Percentiles rank a stretch among this genome's conserved stretches.
Evolutionary conservation across 2,888 invertebrate species (phyloP).

Genomic region (Polyommatus icarus): DNA sequence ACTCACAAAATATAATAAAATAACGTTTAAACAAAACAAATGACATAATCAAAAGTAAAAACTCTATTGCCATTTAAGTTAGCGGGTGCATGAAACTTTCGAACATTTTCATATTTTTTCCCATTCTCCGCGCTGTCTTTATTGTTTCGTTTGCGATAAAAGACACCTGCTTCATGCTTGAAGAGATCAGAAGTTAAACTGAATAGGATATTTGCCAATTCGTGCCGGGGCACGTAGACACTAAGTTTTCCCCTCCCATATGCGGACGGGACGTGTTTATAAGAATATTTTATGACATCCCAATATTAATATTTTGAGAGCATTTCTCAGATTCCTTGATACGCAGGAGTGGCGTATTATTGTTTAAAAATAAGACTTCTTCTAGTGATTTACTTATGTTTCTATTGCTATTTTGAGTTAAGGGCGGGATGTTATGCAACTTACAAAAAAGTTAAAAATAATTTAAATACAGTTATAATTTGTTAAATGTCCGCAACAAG

Average conservation of each 20-base stretch:
- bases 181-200: constrained; percentile 24
- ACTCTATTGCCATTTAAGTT: neutral
- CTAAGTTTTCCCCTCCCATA: constrained; percentile 11
- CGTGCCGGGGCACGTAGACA: constrained; percentile 19
- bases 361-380: too few relatives aligned
- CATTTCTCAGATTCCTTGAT: neutral
- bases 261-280: neutral
- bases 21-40: neutral
- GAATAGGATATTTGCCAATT: constrained; percentile 22
- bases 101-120: constrained; percentile 11
- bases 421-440: too few relatives aligned
- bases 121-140: neutral
- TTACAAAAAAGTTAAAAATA: too few relatives aligned
- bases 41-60: neutral
- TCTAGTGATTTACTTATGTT: too few relatives aligned
- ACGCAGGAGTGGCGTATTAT: neutral
- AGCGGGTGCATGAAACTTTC: neutral
- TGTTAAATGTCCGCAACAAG: too few relatives aligned
- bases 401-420: too few relatives aligned
- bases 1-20: too few relatives aligned
- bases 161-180: constrained; percentile 19
- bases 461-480: too few relatives aligned
- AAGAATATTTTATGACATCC: constrained; percentile 11
- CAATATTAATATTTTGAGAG: constrained; percentile 15
- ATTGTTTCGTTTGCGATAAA: constrained; percentile 20